Evolutionary conservation across 2,888 invertebrate genomes (phyloP), one percentile per base, ranked within the genome.

Genomic region (Eupithecia abbreviata): DNA sequence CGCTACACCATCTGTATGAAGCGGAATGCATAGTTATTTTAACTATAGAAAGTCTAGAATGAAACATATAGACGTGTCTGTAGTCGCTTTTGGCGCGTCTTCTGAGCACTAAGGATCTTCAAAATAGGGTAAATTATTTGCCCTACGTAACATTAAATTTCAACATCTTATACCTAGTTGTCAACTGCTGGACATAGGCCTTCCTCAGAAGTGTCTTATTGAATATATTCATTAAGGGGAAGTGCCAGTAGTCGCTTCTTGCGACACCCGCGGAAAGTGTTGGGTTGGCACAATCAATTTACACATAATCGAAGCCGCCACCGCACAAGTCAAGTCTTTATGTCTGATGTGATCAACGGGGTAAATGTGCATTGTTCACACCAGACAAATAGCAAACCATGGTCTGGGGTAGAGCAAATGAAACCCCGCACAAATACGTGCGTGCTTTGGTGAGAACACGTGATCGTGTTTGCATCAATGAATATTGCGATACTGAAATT

Each of bases 1-100:
- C n/a, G 93, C 94, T 18, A 93, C 90, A 0, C 94, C 94, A 84
- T 95, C 95, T 95, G 80, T 12, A 18, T 78, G 67, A 72, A 79
- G 77, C 55, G 79, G 41, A 67, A 43, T 47, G 70, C 15, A 42
- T n/a, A 62, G 62, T 30, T 30, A 62, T 30, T 62, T 62, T 62
- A 30, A 0, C 58, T 9, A 30, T 30, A 18, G 55, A 55, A 55
- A 9, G 7, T 9, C 9, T 18, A 18, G 7, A 58, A 18, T 9
- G 58, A 58, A 1, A 55, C n/a, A 3, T 9, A 3, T 18, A 55
- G 9, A 55, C 55, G 55, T n/a, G n/a, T 55, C 3, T 55, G 55
- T 18, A 9, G 55, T 18, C 2, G n/a, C 6, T 51, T 15, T 51
- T 55, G 55, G 15, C 2, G n/a, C 15, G n/a, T 2, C n/a, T 55